Evolutionary conservation across 2,113 vertebrate species (phyloP).

Genomic region (Lucifuga dentata): DNA sequence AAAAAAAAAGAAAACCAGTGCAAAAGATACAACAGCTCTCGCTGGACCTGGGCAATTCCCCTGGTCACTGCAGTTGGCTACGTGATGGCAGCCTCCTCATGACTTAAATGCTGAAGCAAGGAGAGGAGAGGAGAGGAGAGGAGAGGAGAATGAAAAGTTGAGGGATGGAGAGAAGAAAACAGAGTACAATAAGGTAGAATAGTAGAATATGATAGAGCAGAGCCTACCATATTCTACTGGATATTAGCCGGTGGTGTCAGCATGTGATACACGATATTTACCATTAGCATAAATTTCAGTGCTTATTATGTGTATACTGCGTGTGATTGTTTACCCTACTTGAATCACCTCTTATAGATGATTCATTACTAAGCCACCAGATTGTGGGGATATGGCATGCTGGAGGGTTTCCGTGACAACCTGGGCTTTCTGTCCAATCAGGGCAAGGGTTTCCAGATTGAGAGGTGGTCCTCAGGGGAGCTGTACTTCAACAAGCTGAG

Average conservation of each 20-base stretch:
- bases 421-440: constrained; percentile 70
- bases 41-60: constrained; percentile 66
- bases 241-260: constrained; percentile 27
- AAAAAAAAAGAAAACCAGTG: constrained; percentile 52
- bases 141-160: neutral
- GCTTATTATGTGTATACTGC: constrained; percentile 15
- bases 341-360: constrained; percentile 57
- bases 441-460: constrained; percentile 70
- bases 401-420: constrained; percentile 82
- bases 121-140: constrained; percentile 16
- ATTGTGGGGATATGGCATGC: constrained; percentile 68
- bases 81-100: constrained; percentile 58
- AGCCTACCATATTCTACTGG: too few relatives aligned
- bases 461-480: constrained; percentile 80
- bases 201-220: constrained; percentile 19
- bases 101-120: constrained; percentile 60
- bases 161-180: neutral
- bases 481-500: constrained; percentile 70
- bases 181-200: neutral
- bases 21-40: constrained; percentile 78
- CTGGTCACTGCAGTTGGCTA: constrained; percentile 61
- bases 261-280: constrained; percentile 57
- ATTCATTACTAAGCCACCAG: constrained; percentile 54
- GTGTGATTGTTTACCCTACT: constrained; percentile 60
- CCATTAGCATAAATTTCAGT: constrained; percentile 57